These are phyloP conservation scores for Vanessa tameamea DNA, from an alignment of 1,140 invertebrate species.

Conservation along the genomic window DNA sequence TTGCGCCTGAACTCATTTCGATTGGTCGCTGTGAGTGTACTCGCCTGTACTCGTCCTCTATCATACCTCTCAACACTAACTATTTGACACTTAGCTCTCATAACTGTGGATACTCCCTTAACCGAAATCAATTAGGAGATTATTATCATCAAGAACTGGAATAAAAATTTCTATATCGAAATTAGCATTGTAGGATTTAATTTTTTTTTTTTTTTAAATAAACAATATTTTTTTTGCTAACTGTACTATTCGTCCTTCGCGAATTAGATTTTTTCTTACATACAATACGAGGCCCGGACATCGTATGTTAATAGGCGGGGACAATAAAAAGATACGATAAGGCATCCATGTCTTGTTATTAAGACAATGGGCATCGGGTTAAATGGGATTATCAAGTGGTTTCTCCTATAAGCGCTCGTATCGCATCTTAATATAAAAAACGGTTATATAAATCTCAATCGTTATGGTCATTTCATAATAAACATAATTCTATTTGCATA, in stretches of 20 bases:
- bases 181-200: too few species aligned
- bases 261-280: constrained; percentile 57
- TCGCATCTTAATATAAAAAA: constrained; percentile 26
- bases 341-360: constrained; percentile 46
- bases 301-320: constrained; percentile 50
- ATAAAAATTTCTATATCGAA: too few species aligned
- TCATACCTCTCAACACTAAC: too few species aligned
- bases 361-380: constrained; percentile 39
- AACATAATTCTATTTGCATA: constrained; percentile 31
- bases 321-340: constrained; percentile 55
- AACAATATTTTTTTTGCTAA: constrained; percentile 23
- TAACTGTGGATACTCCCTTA: too few species aligned
- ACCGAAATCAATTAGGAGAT: too few species aligned
- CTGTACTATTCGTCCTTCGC: constrained; percentile 44
- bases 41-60: too few species aligned
- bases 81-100: too few species aligned
- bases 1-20: too few species aligned
- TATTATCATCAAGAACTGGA: too few species aligned
- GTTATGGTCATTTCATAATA: constrained; percentile 27
- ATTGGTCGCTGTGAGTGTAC: too few species aligned
- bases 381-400: constrained; percentile 40
- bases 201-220: too few species aligned
- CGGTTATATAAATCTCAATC: constrained; percentile 23
- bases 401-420: constrained; percentile 12
- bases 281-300: constrained; percentile 43